These are phyloP conservation scores for Luffia ferchaultella DNA, from an alignment of 2,888 invertebrate species.

Conservation along the genomic window DNA sequence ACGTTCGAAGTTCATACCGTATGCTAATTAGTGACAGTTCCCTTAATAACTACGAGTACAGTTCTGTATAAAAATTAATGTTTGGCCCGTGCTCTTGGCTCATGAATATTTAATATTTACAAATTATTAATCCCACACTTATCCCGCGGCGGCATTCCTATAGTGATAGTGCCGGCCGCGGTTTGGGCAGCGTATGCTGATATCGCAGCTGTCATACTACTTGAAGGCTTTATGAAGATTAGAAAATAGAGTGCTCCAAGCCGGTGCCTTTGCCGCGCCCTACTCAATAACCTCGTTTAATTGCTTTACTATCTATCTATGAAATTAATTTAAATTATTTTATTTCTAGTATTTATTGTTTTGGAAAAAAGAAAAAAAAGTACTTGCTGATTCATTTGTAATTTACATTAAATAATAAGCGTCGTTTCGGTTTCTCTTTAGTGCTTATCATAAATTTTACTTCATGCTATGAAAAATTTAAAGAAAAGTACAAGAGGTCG, in stretches of 20 bases:
- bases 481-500: too few species aligned
- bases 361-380: background rate
- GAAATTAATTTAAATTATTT: background rate
- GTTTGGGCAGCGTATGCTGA: slow-evolving; percentile 28
- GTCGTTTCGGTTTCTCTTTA: too few species aligned
- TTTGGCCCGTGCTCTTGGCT: slow-evolving; percentile 54
- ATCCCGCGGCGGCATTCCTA: slow-evolving; percentile 27
- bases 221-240: slow-evolving; percentile 53
- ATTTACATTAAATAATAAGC: too few species aligned
- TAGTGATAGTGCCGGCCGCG: slow-evolving; percentile 28
- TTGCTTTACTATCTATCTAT: background rate
- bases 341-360: background rate
- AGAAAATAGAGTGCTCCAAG: slow-evolving; percentile 39
- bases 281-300: background rate
- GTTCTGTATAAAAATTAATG: slow-evolving; percentile 35
- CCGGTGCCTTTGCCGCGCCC: slow-evolving; percentile 1
- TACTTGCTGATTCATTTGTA: background rate
- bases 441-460: too few species aligned
- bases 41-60: slow-evolving; percentile 53
- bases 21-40: slow-evolving; percentile 57
- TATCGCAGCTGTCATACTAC: slow-evolving; percentile 38
- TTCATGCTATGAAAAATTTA: too few species aligned
- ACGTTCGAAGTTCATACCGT: slow-evolving; percentile 16
- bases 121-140: slow-evolving; percentile 63
- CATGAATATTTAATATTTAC: slow-evolving; percentile 66